Base-by-base conservation (phyloP, 2,797 vertebrate genomes). In the Rhynchotus rufescens region DNA sequence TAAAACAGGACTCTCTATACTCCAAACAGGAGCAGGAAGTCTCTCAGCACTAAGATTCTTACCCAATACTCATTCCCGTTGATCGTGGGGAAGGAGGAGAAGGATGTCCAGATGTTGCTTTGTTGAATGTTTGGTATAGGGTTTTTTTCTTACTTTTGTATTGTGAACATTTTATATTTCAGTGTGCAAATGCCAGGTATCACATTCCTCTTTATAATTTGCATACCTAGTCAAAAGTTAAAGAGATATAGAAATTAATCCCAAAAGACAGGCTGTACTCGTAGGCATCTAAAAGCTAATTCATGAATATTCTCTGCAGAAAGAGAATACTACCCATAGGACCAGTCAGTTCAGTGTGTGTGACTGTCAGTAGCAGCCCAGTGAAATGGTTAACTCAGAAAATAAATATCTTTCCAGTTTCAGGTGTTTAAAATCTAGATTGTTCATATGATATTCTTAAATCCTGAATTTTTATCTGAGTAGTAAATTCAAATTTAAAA, bases 161-260 rank as follows among this genome's bases (percentile, higher is more conserved):
- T 87, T 95, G 97, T 90, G 66, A 89, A 28, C 88, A 83, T 94
- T 95, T 82, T 91, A 47, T 69, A 81, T 92, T 95, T 94, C 68
- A 87, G 56, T 26, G 16, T 92, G 90, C 86, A 82, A 79, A 81
- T 89, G 78, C 64, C 22, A 45, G n/a, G 15, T 84, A 65, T 79
- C 49, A 10, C 64, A 59, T 89, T 86, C 71, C 32, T 84, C 67
- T 87, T 68, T 32, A 25, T 84, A 65, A 86, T 90, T 94, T 95
- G 77, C 61, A n/a, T 77, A 65, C 52, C 10, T 68, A 68, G 85
- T 82, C 23, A 44, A 66, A 94, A 90, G 77, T 93, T 86, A 89
- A 54, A 92, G 93, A 88, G 61, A 92, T 1, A 1, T 68, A 84
- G 72, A 84, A 89, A 89, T 91, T 94, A 71, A 65, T 95, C 85